Evolutionary conservation across 1,140 invertebrate genomes (phyloP), one percentile per base, ranked within the genome.

Genomic region (Steinernema khuongi): DNA sequence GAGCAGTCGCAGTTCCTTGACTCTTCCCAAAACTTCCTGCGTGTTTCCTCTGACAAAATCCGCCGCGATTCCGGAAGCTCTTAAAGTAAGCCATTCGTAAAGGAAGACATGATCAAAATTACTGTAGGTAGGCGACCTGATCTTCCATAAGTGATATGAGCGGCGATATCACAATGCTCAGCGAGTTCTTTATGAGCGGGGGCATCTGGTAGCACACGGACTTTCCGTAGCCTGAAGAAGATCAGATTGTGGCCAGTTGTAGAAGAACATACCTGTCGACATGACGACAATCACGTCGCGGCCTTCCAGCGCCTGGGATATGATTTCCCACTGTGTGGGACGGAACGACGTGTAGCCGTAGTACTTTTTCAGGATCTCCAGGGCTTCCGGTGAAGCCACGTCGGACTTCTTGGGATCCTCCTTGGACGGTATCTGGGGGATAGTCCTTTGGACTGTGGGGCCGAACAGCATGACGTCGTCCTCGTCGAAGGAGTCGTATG

Each of bases 121-220:
- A 91, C 68, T 89, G 89, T 17, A 97, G 86, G 85, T 93, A 93
- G 77, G 92, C 90, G 50, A 95, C 92, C 89, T 98, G 96, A 88
- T 98, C 96, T 72, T 94, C 88, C 80, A 98, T 96, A 19, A 97
- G 87, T 26, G 94, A 94, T 74, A 96, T 89, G 4, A 97, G 86
- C 29, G 94, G 94, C 17, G 93, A 96, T 80, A 97, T 91, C 11
- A 97, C 93, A 74, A 97, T 88, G 22, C 92, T 90, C 31, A 92
- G 87, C 11, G 66, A 17, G 17, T 66, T 67, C 0, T 29, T 70
- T 32, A 78, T 82, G 71, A 94, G 88, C 0, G 92, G 91, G 44
- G 93, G 93, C 81, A 92, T 88, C 87, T 96, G 94, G 87, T 94
- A 96, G 85, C 94, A 96, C 44, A 96, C 87, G 70, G 92, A 94